Evolutionary conservation across 2,888 invertebrate species (phyloP).

Genomic region (Cordilura impudica): DNA sequence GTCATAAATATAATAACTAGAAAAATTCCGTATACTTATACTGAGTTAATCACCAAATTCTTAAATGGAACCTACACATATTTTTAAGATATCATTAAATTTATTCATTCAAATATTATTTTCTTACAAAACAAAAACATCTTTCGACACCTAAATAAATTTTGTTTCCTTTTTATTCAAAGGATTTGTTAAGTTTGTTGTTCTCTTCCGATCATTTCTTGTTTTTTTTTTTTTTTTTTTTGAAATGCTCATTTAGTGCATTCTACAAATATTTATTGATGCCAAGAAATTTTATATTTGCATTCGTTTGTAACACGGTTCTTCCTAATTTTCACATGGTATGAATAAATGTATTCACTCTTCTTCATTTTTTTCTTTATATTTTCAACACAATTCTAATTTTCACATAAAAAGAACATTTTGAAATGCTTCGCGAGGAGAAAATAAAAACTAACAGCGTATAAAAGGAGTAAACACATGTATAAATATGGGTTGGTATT

Average conservation of each 20-base stretch:
- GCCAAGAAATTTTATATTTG: constrained; percentile 55
- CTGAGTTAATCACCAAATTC: no score
- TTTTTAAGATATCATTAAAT: no score
- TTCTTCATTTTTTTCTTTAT: neutral
- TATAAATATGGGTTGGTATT: neutral
- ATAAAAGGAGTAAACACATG: neutral
- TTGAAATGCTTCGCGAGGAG: constrained; percentile 46
- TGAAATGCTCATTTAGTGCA: constrained; percentile 54
- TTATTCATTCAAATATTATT: no score
- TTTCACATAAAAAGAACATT: constrained; percentile 45
- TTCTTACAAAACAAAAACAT: neutral
- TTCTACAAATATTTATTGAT: constrained; percentile 57
- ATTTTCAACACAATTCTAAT: constrained; percentile 17
- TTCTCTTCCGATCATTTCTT: neutral
- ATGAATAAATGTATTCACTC: constrained; percentile 21
- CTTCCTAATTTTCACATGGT: constrained; percentile 47
- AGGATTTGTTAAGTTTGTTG: neutral
- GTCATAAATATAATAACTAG: no score
- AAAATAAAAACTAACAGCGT: constrained; percentile 3
- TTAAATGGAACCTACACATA: no score
- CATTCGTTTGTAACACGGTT: constrained; percentile 52
- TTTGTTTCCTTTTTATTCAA: neutral
- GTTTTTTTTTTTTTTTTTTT: constrained; percentile 12
- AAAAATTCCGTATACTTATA: no score
- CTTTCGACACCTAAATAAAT: neutral